Conservation (phyloP, 1,140 invertebrate genomes). For the Branchinecta lynchi region DNA sequence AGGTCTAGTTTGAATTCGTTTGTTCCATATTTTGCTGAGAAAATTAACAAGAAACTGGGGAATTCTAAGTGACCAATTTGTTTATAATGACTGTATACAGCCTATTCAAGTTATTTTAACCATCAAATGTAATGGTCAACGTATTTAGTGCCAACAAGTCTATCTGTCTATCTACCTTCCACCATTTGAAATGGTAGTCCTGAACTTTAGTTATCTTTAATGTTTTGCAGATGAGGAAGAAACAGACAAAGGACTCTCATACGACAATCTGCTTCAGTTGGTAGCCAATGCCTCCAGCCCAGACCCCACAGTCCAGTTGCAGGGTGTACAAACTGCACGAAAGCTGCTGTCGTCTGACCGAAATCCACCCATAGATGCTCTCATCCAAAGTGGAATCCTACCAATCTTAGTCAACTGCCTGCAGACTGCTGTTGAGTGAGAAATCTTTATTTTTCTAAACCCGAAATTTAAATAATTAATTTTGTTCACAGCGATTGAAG, state of each 20-base stretch:
- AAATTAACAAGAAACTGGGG: too few relatives aligned
- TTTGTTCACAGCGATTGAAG: too few relatives aligned
- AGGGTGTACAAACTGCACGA: conserved; percentile 68
- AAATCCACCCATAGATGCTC: conserved; percentile 95
- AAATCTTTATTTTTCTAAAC: too few relatives aligned
- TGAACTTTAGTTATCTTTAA: conserved; percentile 2
- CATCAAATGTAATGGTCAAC: background rate
- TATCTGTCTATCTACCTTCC: conserved; percentile 12
- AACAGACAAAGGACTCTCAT: conserved; percentile 43
- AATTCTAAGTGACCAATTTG: background rate
- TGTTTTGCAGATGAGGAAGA: conserved; percentile 24
- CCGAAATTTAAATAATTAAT: too few relatives aligned
- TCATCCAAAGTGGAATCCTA: conserved; percentile 83
- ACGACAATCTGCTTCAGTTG: conserved; percentile 47
- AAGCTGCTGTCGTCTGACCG: conserved; percentile 91
- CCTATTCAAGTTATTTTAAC: conserved; percentile 14
- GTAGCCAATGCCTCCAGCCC: conserved; percentile 52
- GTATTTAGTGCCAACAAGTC: background rate
- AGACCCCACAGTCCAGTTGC: conserved; percentile 53
- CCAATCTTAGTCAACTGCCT: conserved; percentile 84
- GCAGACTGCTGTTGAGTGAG: conserved; percentile 52
- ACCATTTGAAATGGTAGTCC: background rate
- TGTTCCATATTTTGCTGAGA: too few relatives aligned
- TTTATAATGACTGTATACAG: background rate
- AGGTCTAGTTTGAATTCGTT: too few relatives aligned